Evolutionary conservation across 2,797 vertebrate species (phyloP), one percentile per base, ranked within the genome.

Genomic region (Anguilla pacifica): DNA sequence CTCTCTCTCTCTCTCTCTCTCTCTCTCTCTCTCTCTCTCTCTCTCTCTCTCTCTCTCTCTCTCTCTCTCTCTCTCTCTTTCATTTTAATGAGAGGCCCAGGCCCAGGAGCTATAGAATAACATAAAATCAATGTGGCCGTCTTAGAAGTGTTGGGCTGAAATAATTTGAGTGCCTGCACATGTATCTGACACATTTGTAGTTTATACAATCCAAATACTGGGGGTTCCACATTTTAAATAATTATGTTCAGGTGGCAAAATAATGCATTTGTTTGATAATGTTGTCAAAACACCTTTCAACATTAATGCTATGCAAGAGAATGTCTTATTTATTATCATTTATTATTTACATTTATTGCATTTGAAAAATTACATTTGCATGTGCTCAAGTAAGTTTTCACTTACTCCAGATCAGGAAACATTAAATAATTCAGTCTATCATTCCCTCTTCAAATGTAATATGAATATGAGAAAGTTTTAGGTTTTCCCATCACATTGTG

Each of bases 41-140:
- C 61, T 72, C 6, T 31, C 70, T 31, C n/a, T 74, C 70, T 35
- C 11, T 35, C 72, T 39, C 31, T 19, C 35, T 39, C 35, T 19
- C 74, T 77, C 35, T 77, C 35, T 43, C 35, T 43, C 19, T 82
- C 43, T 46, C n/a, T 35, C 10, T 67, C 81, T 82, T 49, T 86
- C 57, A 87, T 86, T 88, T 87, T 67, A 87, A 87, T 61, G 72
- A 82, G 82, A 89, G 87, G 84, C 43, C 43, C 83, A 67, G 77
- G 88, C 85, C 59, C 85, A 88, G 85, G 85, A 85, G 64, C 85
- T 28, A 89, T 25, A 89, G 81, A 85, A 89, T 84, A 28, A 88
- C 86, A 89, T 85, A 88, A 87, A 87, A 86, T 81, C 88, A 82
- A 86, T 87, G 82, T 70, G 53, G 85, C 70, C 82, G 59, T 82